Percentiles rank a stretch among this genome's conserved stretches.
Conservation (phyloP, 2,113 vertebrate species). For the Mixornis gularis region DNA sequence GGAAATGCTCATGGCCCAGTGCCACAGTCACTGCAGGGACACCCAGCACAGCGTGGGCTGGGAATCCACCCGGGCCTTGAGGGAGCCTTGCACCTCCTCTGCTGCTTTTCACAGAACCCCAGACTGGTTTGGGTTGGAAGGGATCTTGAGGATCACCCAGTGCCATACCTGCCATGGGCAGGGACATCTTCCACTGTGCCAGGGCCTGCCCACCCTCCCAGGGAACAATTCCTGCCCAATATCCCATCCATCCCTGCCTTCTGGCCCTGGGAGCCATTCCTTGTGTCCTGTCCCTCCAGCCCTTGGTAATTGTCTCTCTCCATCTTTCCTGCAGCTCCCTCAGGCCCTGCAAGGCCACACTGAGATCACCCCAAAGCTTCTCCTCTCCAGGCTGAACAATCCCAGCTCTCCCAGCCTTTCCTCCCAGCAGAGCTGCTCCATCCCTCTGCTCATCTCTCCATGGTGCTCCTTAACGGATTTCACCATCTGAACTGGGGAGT, state of each 20-base stretch:
- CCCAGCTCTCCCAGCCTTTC: neutral
- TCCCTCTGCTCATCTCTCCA: neutral
- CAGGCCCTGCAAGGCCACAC: neutral
- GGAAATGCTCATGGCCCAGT: neutral
- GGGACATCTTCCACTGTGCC: neutral
- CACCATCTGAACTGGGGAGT: neutral
- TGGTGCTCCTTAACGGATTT: neutral
- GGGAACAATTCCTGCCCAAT: neutral
- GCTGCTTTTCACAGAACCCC: neutral
- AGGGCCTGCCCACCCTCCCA: neutral
- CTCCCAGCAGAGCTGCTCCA: neutral
- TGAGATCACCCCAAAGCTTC: neutral
- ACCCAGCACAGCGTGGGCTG: neutral
- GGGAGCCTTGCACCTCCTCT: neutral
- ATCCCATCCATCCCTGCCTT: neutral
- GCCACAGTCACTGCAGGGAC: neutral
- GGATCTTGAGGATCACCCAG: accelerated
- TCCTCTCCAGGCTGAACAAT: neutral
- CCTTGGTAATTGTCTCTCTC: neutral
- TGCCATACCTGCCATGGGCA: neutral
- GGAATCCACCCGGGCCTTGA: neutral
- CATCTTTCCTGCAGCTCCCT: neutral
- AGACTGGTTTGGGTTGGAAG: neutral
- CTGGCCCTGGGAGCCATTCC: neutral
- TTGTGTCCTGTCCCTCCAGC: neutral